phyloP scores from a whole-genome alignment of 2,888 invertebrate species.

The Lypha dubia region DNA sequence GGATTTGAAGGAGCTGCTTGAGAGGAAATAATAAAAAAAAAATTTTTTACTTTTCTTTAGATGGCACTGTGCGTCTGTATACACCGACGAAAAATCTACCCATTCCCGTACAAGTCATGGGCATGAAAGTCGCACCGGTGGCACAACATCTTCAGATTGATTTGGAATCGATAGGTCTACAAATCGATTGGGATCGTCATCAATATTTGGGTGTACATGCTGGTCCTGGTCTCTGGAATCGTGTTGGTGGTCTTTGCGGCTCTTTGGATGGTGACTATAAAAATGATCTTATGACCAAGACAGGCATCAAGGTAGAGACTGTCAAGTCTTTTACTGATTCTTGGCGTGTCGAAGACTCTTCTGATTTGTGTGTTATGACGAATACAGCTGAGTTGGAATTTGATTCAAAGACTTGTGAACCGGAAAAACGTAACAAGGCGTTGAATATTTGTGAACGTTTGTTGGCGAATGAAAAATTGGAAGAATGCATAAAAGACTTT shows the following conservation, averaged over 20 bases:
- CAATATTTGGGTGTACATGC: slow-evolving; percentile 88
- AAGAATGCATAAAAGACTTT: slow-evolving; percentile 87
- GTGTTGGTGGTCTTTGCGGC: slow-evolving; percentile 93
- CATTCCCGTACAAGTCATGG: slow-evolving; percentile 89
- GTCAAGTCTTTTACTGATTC: slow-evolving; percentile 82
- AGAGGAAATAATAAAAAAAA: not conserved
- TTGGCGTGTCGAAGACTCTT: slow-evolving; percentile 81
- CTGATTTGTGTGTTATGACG: slow-evolving; percentile 79
- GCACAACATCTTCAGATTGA: slow-evolving; percentile 88
- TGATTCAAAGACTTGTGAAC: slow-evolving; percentile 78
- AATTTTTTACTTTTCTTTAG: slow-evolving; percentile 79
- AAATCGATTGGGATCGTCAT: slow-evolving; percentile 90
- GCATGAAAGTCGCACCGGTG: slow-evolving; percentile 89
- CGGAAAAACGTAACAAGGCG: slow-evolving; percentile 83
- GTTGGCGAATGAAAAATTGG: slow-evolving; percentile 87
- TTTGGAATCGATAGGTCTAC: slow-evolving; percentile 87
- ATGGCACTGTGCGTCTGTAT: slow-evolving; percentile 85
- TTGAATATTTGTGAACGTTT: slow-evolving; percentile 86
- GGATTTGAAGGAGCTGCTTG: too few species aligned
- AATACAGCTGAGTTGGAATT: slow-evolving; percentile 79
- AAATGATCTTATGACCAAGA: slow-evolving; percentile 88
- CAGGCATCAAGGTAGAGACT: slow-evolving; percentile 84
- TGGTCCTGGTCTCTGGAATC: slow-evolving; percentile 89
- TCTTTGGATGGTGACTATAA: slow-evolving; percentile 87
- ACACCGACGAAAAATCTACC: slow-evolving; percentile 85